Percentiles rank a stretch among this genome's conserved stretches.
Evolutionary conservation across 2,113 vertebrate genomes (phyloP).

Genomic region (Machaerirhynchus nigripectus): DNA sequence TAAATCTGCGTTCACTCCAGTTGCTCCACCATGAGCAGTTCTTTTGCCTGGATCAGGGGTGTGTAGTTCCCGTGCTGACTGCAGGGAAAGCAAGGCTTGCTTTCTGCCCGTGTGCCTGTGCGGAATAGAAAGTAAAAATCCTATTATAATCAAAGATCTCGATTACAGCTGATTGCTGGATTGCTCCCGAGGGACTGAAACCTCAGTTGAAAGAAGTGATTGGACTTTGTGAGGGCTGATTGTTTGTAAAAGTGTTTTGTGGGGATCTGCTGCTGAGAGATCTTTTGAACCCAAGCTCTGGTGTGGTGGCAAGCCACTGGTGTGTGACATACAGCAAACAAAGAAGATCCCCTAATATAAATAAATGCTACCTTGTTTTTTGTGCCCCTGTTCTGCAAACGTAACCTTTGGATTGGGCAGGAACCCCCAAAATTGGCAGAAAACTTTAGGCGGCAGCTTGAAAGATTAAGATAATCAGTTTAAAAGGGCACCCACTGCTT

Average conservation of each 20-base stretch:
- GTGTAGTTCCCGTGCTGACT: background rate
- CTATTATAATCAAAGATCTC: background rate
- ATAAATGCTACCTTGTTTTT: background rate
- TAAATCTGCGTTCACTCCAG: background rate
- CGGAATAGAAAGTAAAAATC: background rate
- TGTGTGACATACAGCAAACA: background rate
- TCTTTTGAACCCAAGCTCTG: background rate
- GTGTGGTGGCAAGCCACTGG: background rate
- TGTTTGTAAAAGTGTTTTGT: background rate
- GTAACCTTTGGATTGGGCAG: slow-evolving; percentile 37
- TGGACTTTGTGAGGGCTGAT: background rate
- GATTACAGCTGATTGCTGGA: background rate
- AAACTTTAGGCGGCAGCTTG: background rate
- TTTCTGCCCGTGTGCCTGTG: fast-evolving
- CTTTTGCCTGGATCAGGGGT: background rate
- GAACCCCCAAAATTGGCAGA: background rate
- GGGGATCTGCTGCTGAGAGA: background rate
- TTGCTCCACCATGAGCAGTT: background rate
- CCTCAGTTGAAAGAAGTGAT: background rate
- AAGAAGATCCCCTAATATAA: background rate
- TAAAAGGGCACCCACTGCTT: background rate
- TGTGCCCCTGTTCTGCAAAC: slow-evolving; percentile 17
- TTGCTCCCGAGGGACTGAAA: background rate
- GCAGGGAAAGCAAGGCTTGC: background rate
- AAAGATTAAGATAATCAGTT: background rate